Conservation (phyloP, 2,888 invertebrate genomes). For the Saturnia pavonia region DNA sequence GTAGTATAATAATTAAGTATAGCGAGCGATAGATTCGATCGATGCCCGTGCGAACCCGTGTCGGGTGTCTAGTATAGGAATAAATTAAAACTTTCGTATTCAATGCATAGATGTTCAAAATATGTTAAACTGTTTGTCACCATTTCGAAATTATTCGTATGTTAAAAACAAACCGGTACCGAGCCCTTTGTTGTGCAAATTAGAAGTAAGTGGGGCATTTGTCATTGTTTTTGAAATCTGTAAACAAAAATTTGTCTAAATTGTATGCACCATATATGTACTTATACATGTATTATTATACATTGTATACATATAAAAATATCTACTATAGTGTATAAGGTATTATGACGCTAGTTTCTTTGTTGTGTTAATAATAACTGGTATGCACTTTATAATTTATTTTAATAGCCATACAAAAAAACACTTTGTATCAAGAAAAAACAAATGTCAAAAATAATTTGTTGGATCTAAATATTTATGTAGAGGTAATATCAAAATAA, state of each 20-base stretch:
- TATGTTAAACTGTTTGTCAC: slow-evolving; percentile 3
- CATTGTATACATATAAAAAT: neutral
- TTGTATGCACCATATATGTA: neutral
- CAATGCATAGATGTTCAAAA: slow-evolving; percentile 8
- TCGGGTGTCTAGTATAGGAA: neutral
- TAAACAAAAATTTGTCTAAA: neutral
- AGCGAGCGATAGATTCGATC: neutral
- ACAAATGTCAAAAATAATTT: too few species aligned
- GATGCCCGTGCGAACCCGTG: neutral
- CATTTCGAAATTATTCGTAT: neutral
- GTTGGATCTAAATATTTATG: too few species aligned
- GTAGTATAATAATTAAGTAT: neutral
- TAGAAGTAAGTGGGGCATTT: slow-evolving; percentile 2
- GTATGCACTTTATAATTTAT: neutral
- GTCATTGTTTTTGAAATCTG: neutral
- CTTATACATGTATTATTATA: neutral
- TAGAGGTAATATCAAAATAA: too few species aligned
- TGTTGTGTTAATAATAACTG: neutral
- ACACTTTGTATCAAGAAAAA: too few species aligned
- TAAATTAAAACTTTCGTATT: slow-evolving; percentile 7
- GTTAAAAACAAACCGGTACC: neutral
- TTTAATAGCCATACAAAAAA: neutral
- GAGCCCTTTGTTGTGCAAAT: slow-evolving; percentile 10
- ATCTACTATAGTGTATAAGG: neutral
- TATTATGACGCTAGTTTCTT: neutral